These are phyloP conservation scores for Melanotaenia pygmaea DNA, from an alignment of 2,797 vertebrate genomes.

Conservation along the genomic window DNA sequence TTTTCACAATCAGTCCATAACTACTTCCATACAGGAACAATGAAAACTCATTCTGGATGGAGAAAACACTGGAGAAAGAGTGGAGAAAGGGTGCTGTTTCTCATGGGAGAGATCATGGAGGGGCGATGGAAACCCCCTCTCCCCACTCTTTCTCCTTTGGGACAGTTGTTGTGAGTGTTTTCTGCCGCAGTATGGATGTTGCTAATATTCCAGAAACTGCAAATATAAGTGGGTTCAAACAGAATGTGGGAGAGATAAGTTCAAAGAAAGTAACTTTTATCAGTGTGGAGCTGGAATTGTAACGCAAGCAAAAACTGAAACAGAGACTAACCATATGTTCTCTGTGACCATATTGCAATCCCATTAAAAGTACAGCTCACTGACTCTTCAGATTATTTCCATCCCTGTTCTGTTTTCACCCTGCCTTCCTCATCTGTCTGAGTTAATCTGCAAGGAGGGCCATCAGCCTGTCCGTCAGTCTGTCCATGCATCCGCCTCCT, in stretches of 20 bases:
- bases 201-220: constrained; percentile 52
- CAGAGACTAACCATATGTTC: constrained; percentile 64
- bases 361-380: constrained; percentile 58
- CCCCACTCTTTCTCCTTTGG: constrained; percentile 33
- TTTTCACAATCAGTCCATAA: constrained; percentile 42
- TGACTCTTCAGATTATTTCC: constrained; percentile 64
- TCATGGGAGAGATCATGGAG: constrained; percentile 68
- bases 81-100: constrained; percentile 37
- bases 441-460: constrained; percentile 68
- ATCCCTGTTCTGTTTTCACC: constrained; percentile 57
- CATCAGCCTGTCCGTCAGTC: constrained; percentile 61
- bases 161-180: constrained; percentile 58
- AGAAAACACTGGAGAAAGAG: constrained; percentile 34
- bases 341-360: constrained; percentile 61
- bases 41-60: constrained; percentile 40
- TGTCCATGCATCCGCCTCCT: constrained; percentile 50
- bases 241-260: constrained; percentile 49
- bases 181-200: constrained; percentile 26
- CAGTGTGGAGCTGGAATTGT: constrained; percentile 57
- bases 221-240: constrained; percentile 61
- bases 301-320: constrained; percentile 52
- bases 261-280: constrained; percentile 54
- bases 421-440: constrained; percentile 56
- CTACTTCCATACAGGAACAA: constrained; percentile 55
- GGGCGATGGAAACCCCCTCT: constrained; percentile 35